Evolutionary conservation across 1,140 invertebrate genomes (phyloP), one percentile per base, ranked within the genome.

Genomic region (Drosophila pseudoananassae): DNA sequence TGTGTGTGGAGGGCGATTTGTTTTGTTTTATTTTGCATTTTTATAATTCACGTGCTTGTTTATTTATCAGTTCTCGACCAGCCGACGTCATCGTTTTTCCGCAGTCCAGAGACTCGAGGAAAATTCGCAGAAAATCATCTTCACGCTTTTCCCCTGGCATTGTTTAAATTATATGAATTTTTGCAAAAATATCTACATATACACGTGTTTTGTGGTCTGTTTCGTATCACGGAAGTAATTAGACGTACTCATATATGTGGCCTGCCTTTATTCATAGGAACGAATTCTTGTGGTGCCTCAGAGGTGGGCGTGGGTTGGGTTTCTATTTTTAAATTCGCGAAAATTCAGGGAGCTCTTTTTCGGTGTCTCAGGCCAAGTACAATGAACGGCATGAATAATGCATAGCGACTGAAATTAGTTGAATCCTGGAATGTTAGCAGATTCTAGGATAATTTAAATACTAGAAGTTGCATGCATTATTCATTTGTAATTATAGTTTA

Each of bases 161-260:
- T 64, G 59, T 64, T 57, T 65, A 47, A 75, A 64, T 61, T 74
- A 63, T 47, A 65, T 9, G 17, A 54, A 63, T 51, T 60, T 63
- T 63, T 31, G 31, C 31, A 43, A 51, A 50, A 27, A 27, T 27
- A 27, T 27, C 25, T 23, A 57, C 15, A 46, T 25, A 31, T 17
- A 29, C 46, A 29, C 46, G 57, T 50, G 47, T 27, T 66, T 51
- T 33, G 14, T 65, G 59, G 61, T 69, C 55, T 61, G 69, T 47
- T 74, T 78, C 56, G 25, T 82, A 82, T 82, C 78, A 80, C 69
- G 82, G 83, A 87, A 87, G 78, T 65, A 87, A 87, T 85, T 85
- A 85, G 47, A 77, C 40, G 31, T 49, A 71, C 54, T 71, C 33
- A 54, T 29, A 50, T 23, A 68, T 14, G 33, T 12, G 5, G 33